phyloP scores from a whole-genome alignment of 1,140 invertebrate species.

The Diorhabda elongata region DNA sequence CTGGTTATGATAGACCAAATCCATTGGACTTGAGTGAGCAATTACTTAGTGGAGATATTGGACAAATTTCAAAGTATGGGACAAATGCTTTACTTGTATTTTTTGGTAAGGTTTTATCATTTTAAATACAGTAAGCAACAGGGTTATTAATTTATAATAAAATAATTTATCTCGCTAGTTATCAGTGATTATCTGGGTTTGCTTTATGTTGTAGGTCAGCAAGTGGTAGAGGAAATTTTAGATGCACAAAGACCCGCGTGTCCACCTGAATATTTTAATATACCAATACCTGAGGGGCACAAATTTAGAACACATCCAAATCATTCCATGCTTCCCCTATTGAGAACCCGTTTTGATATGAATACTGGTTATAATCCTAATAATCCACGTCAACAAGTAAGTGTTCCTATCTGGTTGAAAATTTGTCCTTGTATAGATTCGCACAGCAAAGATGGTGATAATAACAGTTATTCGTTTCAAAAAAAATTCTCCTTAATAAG shows the following conservation, averaged over 20 bases:
- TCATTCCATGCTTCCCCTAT: constrained; percentile 49
- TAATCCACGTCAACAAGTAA: constrained; percentile 56
- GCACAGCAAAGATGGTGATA: no score
- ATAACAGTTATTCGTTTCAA: no score
- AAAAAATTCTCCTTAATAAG: no score
- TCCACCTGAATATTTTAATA: constrained; percentile 58
- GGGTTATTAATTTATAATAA: no score
- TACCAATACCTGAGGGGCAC: constrained; percentile 51
- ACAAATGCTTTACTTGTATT: constrained; percentile 62
- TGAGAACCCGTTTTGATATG: constrained; percentile 52
- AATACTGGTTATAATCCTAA: constrained; percentile 52
- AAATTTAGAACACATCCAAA: constrained; percentile 32
- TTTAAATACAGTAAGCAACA: no score
- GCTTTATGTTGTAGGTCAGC: constrained; percentile 47
- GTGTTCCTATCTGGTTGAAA: not conserved
- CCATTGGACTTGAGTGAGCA: constrained; percentile 54
- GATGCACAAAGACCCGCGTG: constrained; percentile 57
- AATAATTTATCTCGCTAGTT: not conserved
- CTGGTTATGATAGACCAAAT: constrained; percentile 51
- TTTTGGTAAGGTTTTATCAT: constrained; percentile 50
- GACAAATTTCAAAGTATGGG: constrained; percentile 52
- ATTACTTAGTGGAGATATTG: constrained; percentile 51
- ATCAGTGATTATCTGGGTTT: not conserved
- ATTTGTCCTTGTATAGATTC: no score
- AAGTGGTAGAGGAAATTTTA: constrained; percentile 62